Evolutionary conservation across 1,140 invertebrate species (phyloP).

Genomic region (Aphaenogaster ashmeadi): DNA sequence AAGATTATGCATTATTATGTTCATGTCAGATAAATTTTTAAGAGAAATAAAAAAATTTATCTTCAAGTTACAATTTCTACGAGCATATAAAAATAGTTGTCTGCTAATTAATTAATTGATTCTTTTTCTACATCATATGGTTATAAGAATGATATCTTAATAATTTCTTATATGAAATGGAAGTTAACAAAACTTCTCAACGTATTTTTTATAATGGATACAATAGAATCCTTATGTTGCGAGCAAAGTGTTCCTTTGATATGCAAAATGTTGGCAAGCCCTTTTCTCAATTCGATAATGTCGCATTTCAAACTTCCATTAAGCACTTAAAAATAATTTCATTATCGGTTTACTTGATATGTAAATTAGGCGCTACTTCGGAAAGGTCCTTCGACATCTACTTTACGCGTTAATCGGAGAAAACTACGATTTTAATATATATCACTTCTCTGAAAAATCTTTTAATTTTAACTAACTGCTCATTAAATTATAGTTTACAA

Average conservation of each 20-base stretch:
- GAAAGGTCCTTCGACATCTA: constrained; percentile 7
- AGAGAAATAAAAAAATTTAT: not conserved
- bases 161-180: not conserved
- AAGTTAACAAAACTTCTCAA: constrained; percentile 14
- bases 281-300: constrained; percentile 77
- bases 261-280: constrained; percentile 79
- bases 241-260: constrained; percentile 77
- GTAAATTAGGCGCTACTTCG: constrained; percentile 74
- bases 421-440: not conserved
- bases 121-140: not conserved
- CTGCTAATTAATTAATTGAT: not conserved
- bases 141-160: constrained; percentile 46
- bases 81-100: not conserved
- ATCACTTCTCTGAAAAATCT: not conserved
- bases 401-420: not conserved
- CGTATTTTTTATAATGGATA: constrained; percentile 46
- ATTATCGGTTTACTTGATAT: constrained; percentile 79
- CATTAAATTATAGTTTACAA: not conserved
- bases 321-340: constrained; percentile 83
- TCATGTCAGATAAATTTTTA: not conserved
- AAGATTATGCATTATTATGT: not conserved
- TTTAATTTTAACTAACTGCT: not conserved
- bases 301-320: constrained; percentile 83
- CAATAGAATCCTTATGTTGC: constrained; percentile 46
- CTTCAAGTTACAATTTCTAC: not conserved